phyloP scores from a whole-genome alignment of 2,888 invertebrate species.

The Mythimna loreyi region DNA sequence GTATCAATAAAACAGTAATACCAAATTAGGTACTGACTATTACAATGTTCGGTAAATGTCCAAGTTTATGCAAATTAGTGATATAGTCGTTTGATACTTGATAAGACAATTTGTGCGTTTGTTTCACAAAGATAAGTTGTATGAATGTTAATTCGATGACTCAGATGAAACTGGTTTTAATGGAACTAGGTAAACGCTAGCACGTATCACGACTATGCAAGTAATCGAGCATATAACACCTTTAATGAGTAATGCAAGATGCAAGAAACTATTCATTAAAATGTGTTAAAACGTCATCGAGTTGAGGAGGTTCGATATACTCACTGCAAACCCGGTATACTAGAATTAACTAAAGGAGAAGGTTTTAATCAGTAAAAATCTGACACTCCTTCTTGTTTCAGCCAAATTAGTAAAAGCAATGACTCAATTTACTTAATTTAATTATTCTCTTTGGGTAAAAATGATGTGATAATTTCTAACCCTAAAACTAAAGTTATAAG shows the following conservation, averaged over 20 bases:
- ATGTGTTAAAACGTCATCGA: background rate
- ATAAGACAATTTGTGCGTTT: slow-evolving; percentile 48
- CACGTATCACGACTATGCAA: background rate
- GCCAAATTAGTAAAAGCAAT: no score
- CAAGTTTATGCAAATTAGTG: slow-evolving; percentile 48
- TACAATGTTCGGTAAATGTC: slow-evolving; percentile 43
- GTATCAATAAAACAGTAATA: slow-evolving; percentile 25
- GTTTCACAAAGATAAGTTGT: slow-evolving; percentile 31
- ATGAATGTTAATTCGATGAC: slow-evolving; percentile 42
- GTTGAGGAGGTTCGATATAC: background rate
- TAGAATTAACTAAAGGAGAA: no score
- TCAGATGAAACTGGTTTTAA: slow-evolving; percentile 40
- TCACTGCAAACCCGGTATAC: no score
- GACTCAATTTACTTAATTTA: no score
- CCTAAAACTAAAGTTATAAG: no score
- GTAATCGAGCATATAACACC: background rate
- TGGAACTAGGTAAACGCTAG: slow-evolving; percentile 11
- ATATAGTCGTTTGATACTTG: slow-evolving; percentile 39
- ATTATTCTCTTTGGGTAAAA: no score
- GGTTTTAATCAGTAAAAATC: no score
- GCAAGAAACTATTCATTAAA: background rate
- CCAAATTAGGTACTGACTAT: slow-evolving; percentile 24
- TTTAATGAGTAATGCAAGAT: slow-evolving; percentile 18
- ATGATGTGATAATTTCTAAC: no score
- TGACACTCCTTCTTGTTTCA: no score